A percentile compares a stretch with the other conserved stretches of the same genome.
Conservation (phyloP, 2,797 vertebrate genomes). For the Lithobates pipiens region DNA sequence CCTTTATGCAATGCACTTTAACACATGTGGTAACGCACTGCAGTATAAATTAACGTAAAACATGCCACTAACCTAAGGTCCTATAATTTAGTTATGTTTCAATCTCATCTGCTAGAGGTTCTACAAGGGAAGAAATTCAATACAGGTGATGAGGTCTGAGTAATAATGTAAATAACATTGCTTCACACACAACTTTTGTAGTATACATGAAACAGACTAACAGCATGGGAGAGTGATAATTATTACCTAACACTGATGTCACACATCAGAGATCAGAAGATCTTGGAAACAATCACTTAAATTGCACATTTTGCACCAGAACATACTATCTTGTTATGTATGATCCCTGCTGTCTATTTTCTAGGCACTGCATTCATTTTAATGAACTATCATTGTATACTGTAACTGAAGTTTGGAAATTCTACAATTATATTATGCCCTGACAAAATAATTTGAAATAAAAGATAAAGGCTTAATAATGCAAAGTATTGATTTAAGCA, state of each 20-base stretch:
- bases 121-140: not conserved
- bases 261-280: not conserved
- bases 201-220: not conserved
- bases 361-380: not conserved
- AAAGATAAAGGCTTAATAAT: not conserved
- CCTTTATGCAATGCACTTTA: no score
- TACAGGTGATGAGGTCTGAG: not conserved
- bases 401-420: not conserved
- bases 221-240: not conserved
- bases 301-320: not conserved
- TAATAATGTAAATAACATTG: not conserved
- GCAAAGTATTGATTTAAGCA: not conserved
- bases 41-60: no score
- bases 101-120: not conserved
- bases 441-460: not conserved
- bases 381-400: slow-evolving; percentile 3
- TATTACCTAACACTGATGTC: not conserved
- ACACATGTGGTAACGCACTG: no score
- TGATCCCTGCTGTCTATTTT: not conserved
- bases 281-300: not conserved
- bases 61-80: no score
- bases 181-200: not conserved
- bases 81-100: no score
- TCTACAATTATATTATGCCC: not conserved
- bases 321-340: not conserved